Base-by-base conservation (phyloP, 23 tunicate species). In the Styela clava region DNA sequence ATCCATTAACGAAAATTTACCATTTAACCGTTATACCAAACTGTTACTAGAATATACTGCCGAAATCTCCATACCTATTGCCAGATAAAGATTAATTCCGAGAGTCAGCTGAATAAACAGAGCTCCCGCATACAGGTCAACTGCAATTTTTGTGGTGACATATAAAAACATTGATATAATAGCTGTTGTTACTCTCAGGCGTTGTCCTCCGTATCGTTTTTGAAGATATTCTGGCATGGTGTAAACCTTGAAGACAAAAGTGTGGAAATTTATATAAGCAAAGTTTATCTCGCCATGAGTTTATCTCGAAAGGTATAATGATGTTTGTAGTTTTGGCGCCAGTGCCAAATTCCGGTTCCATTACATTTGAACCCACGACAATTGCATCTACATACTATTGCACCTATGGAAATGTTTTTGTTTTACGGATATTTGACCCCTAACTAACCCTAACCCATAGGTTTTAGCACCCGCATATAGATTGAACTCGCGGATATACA, bases 221-320 rank as follows among this genome's bases (percentile, higher is more conserved):
- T 87, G 81, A 22, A 92, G 73, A 52, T 92, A 92, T 84, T 92
- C 97, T 2, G 97, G 97, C 88, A 92, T 83, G 20, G 97, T 92
- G 52, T 74, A 81, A 22, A 89, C 95, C 95, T 89, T 62, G 22
- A 76, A 2, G n/a, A 20, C 63, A 16, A 68, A 21, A 68, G 24
- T 16, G 27, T 68, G n/a, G 24, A 68, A 68, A 68, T 68, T 68
- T 29, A 18, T 56, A 56, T 18, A 20, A 18, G 20, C 20, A 56
- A 56, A 56, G 18, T 18, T 56, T 56, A 56, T 56, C 63, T n/a
- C n/a, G n/a, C n/a, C 28, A 18, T 23, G n/a, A 16, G 73, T 19
- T 68, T 18, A 61, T 21, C 21, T 21, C 64, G 21, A 36, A 21
- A 26, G 44, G 9, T 26, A n/a, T n/a, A n/a, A n/a, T n/a, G n/a